Evolutionary conservation across 2,113 vertebrate genomes (phyloP), one percentile per base, ranked within the genome.

Genomic region (Onychostoma macrolepis): DNA sequence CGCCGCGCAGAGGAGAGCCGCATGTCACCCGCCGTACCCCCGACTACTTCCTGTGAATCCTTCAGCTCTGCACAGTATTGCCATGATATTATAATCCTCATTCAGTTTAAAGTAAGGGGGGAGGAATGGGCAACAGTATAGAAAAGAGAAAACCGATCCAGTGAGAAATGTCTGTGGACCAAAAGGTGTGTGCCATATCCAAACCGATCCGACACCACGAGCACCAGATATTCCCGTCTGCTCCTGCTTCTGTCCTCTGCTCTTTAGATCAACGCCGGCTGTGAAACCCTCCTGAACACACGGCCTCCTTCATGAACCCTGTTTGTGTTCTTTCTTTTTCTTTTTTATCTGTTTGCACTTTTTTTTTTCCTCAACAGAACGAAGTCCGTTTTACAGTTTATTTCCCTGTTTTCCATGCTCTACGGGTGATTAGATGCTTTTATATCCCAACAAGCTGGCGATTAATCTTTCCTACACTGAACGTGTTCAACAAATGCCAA

Each of bases 11-110:
- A 96, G 98, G 98, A 79, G 98, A 99, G 85, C 98, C 98, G 85
- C 98, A 99, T n/a, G 98, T 99, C 82, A 99, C 98, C 85, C 97
- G 98, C 88, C 97, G 98, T 86, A 99, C 98, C 89, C 98, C 98
- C 87, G 98, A 99, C 93, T 99, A 99, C 95, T 99, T 99, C 96
- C 95, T 99, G 96, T 99, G 97, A 97, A 94, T 3, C 48, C 9
- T 93, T 92, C 95, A 94, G 48, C 96, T 95, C 95, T 96, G 96
- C 97, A 96, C 95, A 96, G 95, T 95, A 95, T 96, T 95, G 94
- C 96, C 96, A 95, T 94, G 92, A 96, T 94, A 65, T 89, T 91
- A 87, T 89, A 91, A 87, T 58, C 78, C 93, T 93, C 92, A 83
- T 94, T 95, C 94, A 95, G 95, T 94, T 92, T 94, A 92, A 93